These are phyloP conservation scores for Diplazon laetatorius DNA, from an alignment of 2,888 invertebrate species.

Conservation along the genomic window DNA sequence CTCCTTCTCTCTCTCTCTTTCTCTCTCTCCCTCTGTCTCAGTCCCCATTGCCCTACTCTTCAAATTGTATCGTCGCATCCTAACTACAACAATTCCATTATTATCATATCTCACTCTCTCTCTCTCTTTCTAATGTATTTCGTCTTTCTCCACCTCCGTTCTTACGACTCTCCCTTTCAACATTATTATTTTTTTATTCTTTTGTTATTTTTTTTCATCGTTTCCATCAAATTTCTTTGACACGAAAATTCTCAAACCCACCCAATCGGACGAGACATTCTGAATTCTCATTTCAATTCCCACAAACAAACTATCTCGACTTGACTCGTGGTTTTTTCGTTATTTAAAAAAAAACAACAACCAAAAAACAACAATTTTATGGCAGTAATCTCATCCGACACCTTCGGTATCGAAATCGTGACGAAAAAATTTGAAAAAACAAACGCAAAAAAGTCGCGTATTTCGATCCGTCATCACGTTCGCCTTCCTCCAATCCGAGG, in stretches of 20 bases:
- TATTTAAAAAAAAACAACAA: too few relatives aligned
- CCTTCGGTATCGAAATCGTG: slow-evolving; percentile 27
- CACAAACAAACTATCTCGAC: slow-evolving; percentile 21
- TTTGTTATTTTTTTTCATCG: too few relatives aligned
- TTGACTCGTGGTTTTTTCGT: slow-evolving; percentile 17
- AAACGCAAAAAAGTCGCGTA: neutral
- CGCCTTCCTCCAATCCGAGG: neutral
- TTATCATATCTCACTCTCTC: too few relatives aligned
- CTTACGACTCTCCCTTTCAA: neutral
- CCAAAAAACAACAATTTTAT: too few relatives aligned
- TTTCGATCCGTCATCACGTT: neutral
- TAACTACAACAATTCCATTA: too few relatives aligned
- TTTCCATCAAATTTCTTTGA: slow-evolving; percentile 49
- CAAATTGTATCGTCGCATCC: neutral
- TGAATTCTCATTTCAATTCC: slow-evolving; percentile 7
- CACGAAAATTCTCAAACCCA: slow-evolving; percentile 40
- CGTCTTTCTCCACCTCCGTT: neutral
- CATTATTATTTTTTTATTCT: neutral
- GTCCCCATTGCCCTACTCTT: too few relatives aligned
- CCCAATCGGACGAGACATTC: neutral
- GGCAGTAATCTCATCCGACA: slow-evolving; percentile 58
- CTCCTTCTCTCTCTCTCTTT: neutral
- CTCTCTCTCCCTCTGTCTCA: too few relatives aligned
- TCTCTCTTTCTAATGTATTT: too few relatives aligned
- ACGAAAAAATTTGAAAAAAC: slow-evolving; percentile 10